Conservation (phyloP, 2,113 vertebrate genomes). For the Petromus typicus region DNA sequence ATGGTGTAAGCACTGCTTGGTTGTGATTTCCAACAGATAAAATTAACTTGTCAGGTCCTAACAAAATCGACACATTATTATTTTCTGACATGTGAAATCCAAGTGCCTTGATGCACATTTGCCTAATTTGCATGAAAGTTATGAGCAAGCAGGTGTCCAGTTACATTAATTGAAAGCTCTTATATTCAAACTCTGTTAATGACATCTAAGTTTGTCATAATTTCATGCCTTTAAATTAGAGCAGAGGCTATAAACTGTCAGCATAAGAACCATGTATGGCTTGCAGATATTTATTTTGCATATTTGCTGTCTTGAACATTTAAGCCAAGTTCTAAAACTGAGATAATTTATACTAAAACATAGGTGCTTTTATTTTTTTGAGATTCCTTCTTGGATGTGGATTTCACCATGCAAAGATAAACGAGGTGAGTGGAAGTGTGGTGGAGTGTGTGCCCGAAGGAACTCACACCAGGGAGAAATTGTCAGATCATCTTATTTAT, state of each 20-base stretch:
- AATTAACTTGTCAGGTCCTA: not conserved
- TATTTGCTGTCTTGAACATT: not conserved
- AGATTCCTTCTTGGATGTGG: not conserved
- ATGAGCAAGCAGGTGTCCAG: not conserved
- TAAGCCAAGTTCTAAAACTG: not conserved
- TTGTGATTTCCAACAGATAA: not conserved
- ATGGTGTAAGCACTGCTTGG: not conserved
- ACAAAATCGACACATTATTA: not conserved
- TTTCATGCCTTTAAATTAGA: conserved; percentile 34
- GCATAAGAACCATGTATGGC: not conserved
- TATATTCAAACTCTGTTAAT: not conserved
- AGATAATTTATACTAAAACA: not conserved
- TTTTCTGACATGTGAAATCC: not conserved
- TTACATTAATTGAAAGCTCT: not conserved
- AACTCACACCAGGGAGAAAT: too few species aligned
- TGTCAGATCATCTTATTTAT: not conserved
- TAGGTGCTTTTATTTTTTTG: not conserved
- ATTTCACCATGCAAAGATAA: not conserved
- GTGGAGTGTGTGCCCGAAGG: not conserved
- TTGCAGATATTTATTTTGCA: not conserved
- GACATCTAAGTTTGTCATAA: not conserved
- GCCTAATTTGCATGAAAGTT: not conserved
- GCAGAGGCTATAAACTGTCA: not conserved
- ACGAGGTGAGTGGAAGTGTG: not conserved
- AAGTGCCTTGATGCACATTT: not conserved